phyloP scores from a whole-genome alignment of 2,888 invertebrate genomes.

The Acleris cristana region DNA sequence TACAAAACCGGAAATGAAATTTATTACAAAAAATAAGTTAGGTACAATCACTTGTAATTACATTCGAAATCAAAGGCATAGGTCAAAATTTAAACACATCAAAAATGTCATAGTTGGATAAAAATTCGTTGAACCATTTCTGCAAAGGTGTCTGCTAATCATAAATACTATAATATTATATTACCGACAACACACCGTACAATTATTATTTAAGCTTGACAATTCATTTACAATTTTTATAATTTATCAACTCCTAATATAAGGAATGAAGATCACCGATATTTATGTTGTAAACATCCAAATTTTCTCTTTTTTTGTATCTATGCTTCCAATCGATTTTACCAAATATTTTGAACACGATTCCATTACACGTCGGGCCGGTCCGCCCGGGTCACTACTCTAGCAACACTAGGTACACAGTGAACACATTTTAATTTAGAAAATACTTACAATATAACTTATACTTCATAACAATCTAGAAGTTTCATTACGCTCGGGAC shows the following conservation, averaged over 20 bases:
- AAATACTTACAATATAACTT: conserved; percentile 47
- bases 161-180: neutral
- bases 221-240: conserved; percentile 25
- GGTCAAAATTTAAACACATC: conserved; percentile 30
- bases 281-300: conserved; percentile 28
- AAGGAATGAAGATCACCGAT: conserved; percentile 43
- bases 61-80: conserved; percentile 23
- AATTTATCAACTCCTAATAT: conserved; percentile 18
- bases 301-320: conserved; percentile 26
- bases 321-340: conserved; percentile 45
- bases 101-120: conserved; percentile 34
- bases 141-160: neutral
- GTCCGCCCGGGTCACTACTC: conserved; percentile 52
- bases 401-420: conserved; percentile 76
- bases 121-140: neutral
- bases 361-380: conserved; percentile 57
- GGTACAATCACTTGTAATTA: conserved; percentile 40
- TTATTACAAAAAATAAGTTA: conserved; percentile 32
- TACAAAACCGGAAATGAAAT: conserved; percentile 22
- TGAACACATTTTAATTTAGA: conserved; percentile 74
- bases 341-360: conserved; percentile 58
- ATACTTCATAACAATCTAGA: conserved; percentile 16
- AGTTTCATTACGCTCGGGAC: conserved; percentile 15
- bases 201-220: conserved; percentile 7
- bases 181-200: conserved; percentile 1